Percentiles rank a stretch among this genome's conserved stretches.
These are phyloP conservation scores for Vireo altiloquus DNA, from an alignment of 2,113 vertebrate genomes.

Conservation along the genomic window DNA sequence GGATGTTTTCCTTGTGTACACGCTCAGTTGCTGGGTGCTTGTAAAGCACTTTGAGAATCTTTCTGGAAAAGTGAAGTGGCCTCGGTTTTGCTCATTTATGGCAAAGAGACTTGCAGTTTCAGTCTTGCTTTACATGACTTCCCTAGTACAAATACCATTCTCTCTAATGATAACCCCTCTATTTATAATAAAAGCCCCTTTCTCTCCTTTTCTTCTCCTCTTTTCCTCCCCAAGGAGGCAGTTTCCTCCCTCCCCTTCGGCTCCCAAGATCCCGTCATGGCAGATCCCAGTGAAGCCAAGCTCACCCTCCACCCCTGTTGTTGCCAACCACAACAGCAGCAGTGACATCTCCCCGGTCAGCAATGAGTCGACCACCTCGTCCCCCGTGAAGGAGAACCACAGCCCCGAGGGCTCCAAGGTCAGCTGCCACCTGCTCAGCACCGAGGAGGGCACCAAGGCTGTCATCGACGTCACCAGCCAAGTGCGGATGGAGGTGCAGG, in stretches of 20 bases:
- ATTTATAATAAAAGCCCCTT: conserved; percentile 17
- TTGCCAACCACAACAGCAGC: conserved; percentile 91
- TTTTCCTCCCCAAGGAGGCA: conserved; percentile 80
- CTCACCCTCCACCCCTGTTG: conserved; percentile 70
- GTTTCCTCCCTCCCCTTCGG: conserved; percentile 89
- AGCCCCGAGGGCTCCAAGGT: conserved; percentile 77
- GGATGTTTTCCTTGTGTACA: neutral
- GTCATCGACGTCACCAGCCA: conserved; percentile 83
- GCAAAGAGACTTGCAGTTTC: neutral
- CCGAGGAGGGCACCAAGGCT: conserved; percentile 59
- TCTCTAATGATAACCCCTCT: neutral
- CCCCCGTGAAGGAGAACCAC: conserved; percentile 87
- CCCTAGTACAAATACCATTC: neutral
- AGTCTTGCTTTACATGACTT: neutral
- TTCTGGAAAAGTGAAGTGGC: neutral
- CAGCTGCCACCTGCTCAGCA: conserved; percentile 70
- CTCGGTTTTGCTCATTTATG: neutral
- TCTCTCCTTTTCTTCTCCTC: neutral
- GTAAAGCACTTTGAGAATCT: conserved; percentile 28
- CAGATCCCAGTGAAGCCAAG: conserved; percentile 91
- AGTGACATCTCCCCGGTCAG: conserved; percentile 97
- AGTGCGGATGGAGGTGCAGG: conserved; percentile 95
- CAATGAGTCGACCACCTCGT: conserved; percentile 85
- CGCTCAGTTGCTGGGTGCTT: neutral
- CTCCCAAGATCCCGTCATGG: conserved; percentile 94